A percentile compares a stretch with the other conserved stretches of the same genome.
These are phyloP conservation scores for Mirounga angustirostris DNA, from an alignment of 2,113 vertebrate genomes.

Conservation along the genomic window DNA sequence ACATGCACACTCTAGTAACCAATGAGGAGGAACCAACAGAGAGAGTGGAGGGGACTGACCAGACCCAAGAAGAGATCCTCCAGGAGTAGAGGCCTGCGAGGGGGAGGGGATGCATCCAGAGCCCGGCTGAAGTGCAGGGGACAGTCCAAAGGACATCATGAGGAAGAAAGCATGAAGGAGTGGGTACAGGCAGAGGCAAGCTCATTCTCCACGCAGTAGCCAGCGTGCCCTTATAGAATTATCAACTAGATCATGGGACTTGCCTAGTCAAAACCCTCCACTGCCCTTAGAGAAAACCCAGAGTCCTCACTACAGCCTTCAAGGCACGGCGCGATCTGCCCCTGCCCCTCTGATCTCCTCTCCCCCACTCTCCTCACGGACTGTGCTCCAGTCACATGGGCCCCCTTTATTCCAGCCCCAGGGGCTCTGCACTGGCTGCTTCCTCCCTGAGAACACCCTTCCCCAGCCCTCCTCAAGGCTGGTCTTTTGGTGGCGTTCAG, in stretches of 20 bases:
- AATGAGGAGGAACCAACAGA: not conserved
- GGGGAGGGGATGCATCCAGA: not conserved
- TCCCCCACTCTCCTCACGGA: not conserved
- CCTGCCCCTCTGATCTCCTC: not conserved
- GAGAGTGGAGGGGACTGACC: not conserved
- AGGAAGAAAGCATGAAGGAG: not conserved
- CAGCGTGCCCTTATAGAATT: not conserved
- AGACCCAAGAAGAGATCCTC: not conserved
- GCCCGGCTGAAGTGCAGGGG: not conserved
- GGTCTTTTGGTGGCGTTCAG: not conserved
- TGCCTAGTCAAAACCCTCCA: not conserved
- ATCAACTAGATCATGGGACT: not conserved
- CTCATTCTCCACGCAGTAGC: not conserved
- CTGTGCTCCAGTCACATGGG: not conserved
- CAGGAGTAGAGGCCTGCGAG: not conserved
- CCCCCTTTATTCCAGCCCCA: not conserved
- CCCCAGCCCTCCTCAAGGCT: not conserved
- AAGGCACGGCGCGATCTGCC: not conserved
- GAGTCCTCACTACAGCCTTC: not conserved
- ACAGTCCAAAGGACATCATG: not conserved
- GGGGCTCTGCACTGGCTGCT: not conserved
- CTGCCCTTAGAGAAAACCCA: not conserved
- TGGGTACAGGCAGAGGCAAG: no score
- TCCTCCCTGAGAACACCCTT: not conserved
- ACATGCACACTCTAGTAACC: not conserved